A percentile compares a stretch with the other conserved stretches of the same genome.
These are phyloP conservation scores for Galaxias olidus DNA, from an alignment of 2,797 vertebrate species.

Conservation along the genomic window DNA sequence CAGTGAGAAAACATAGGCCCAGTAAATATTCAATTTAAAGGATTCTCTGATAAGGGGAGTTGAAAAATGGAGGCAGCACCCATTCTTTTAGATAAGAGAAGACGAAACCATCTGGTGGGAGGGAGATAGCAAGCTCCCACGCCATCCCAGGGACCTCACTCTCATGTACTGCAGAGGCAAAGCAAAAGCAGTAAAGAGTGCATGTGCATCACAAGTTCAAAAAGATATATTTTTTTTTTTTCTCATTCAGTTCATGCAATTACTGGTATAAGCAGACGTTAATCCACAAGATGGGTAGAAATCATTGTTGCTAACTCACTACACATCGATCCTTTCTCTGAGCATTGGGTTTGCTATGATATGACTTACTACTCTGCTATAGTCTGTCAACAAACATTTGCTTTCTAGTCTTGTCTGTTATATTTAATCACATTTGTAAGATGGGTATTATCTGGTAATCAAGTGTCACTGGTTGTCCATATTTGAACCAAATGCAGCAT, in stretches of 20 bases:
- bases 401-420: no score
- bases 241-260: neutral
- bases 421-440: no score
- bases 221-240: conserved; percentile 54
- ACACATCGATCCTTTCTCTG: no score
- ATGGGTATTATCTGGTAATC: no score
- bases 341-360: no score
- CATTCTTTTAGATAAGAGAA: conserved; percentile 86
- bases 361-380: no score
- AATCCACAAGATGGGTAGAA: no score
- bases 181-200: conserved; percentile 63
- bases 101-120: conserved; percentile 83
- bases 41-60: conserved; percentile 81
- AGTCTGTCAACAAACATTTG: no score
- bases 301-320: no score
- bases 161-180: conserved; percentile 72
- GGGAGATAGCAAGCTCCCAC: conserved; percentile 83
- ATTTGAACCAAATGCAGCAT: no score
- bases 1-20: conserved; percentile 77
- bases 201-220: conserved; percentile 78
- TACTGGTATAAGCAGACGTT: conserved; percentile 28
- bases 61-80: conserved; percentile 84
- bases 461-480: no score
- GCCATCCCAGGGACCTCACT: conserved; percentile 77
- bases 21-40: conserved; percentile 88